Conservation (phyloP, 2,797 vertebrate species). For the Anguilla marmorata region DNA sequence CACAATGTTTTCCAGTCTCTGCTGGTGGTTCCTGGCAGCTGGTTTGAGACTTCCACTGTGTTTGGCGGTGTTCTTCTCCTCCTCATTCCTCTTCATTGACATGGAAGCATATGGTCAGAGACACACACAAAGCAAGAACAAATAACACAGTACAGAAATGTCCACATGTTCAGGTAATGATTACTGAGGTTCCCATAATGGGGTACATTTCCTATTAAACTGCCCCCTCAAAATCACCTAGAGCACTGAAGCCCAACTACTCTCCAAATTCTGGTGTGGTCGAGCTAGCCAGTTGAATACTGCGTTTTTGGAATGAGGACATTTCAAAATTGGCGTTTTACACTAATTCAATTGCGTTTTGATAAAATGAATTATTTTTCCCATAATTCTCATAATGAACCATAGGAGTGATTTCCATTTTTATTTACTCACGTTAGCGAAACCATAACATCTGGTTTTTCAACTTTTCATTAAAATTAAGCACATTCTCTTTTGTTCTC, state of each 20-base stretch:
- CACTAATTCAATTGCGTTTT: no score
- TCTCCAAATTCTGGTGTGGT: not conserved
- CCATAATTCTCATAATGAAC: no score
- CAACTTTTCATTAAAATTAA: not conserved
- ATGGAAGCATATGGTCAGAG: not conserved
- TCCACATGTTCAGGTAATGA: not conserved
- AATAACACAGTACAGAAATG: not conserved
- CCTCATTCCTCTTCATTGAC: constrained; percentile 46
- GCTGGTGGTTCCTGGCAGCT: constrained; percentile 73
- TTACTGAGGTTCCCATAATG: not conserved
- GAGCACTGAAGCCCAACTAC: not conserved
- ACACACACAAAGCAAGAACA: constrained; percentile 23
- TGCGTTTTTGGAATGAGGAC: no score
- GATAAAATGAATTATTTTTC: no score
- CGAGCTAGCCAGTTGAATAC: no score
- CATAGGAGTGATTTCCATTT: no score
- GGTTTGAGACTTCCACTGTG: not conserved
- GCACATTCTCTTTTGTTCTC: not conserved
- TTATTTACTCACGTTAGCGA: not conserved
- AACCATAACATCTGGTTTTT: not conserved
- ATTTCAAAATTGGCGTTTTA: no score
- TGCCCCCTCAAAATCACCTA: not conserved
- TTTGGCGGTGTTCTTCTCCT: constrained; percentile 25
- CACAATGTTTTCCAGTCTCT: constrained; percentile 82
- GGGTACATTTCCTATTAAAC: not conserved